Evolutionary conservation across 2,113 vertebrate genomes (phyloP), one percentile per base, ranked within the genome.

Genomic region (Microcebus ravelobensis): DNA sequence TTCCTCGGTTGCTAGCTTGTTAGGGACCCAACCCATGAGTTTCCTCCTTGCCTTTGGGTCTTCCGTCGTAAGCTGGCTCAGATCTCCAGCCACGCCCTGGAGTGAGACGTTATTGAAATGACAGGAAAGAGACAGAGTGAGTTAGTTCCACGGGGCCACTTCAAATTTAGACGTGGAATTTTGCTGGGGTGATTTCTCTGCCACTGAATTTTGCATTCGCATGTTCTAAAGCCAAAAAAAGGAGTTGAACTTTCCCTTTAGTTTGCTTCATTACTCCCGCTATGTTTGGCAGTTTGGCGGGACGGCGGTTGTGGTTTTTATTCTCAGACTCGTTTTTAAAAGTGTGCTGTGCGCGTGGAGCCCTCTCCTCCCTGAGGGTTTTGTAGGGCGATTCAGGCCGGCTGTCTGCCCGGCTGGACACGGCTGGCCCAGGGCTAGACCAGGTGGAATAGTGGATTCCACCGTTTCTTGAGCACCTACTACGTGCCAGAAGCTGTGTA

Each of bases 191-290:
- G 50, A 18, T 76, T 57, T 34, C 77, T 95, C 74, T 71, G 80
- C 90, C 65, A 6, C n/a, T 45, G 90, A 81, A 17, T 87, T 71
- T 73, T 91, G 77, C 36, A 21, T 92, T 87, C 81, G 65, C 3
- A 0, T 90, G 50, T 94, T 95, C 80, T 70, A 90, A 93, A 81
- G 94, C 86, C 36, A 48, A 52, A 31, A 52, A 84, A 74, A 84
- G 83, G 52, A 76, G 79, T 31, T 55, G 87, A 83, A 74, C 80
- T 90, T 92, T 57, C 48, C 63, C 87, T 90, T 91, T 86, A 55
- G 82, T 91, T 81, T 83, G 90, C 86, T 55, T 91, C 67, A 5
- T 89, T 67, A 67, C 92, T 91, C 89, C 85, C 29, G 84, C 96
- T 55, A 29, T 42, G 4, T 71, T 80, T 76, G 87, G 70, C 96